Conservation (phyloP, 2,888 invertebrate species). For the Alviniconcha strummeri region DNA sequence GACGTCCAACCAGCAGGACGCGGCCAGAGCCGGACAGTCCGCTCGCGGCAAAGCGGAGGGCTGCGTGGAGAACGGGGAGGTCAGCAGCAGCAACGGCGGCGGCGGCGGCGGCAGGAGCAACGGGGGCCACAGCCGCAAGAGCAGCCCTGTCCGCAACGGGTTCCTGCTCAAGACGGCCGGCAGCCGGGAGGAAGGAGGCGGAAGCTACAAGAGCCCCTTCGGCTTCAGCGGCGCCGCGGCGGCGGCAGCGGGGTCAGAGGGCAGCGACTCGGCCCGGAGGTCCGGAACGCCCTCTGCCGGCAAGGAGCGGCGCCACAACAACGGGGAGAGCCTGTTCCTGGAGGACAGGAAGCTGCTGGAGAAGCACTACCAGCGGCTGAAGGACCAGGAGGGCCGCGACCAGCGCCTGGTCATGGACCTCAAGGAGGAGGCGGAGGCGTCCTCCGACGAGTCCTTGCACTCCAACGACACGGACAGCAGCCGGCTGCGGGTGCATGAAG, state of each 20-base stretch:
- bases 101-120: background rate
- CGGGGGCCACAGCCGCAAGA: constrained; percentile 18
- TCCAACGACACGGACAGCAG: constrained; percentile 1
- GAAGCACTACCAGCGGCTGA: background rate
- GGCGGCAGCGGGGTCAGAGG: no score
- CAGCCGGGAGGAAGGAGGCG: constrained; percentile 25
- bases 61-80: constrained; percentile 25
- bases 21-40: background rate
- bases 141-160: constrained; percentile 1
- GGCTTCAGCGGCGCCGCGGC: constrained; percentile 18
- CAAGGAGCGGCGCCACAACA: background rate
- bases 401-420: background rate
- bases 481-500: background rate
- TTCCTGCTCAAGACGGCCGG: constrained; percentile 10
- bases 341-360: constrained; percentile 23
- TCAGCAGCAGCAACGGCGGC: background rate
- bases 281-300: no score
- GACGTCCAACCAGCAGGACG: constrained; percentile 13
- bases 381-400: constrained; percentile 18
- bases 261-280: background rate
- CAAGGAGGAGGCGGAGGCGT: constrained; percentile 24
- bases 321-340: background rate
- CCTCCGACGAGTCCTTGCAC: constrained; percentile 15
- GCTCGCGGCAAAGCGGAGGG: background rate
- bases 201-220: constrained; percentile 7